Evolutionary conservation across 2,888 invertebrate genomes (phyloP).

Genomic region (Raillietiella orientalis): DNA sequence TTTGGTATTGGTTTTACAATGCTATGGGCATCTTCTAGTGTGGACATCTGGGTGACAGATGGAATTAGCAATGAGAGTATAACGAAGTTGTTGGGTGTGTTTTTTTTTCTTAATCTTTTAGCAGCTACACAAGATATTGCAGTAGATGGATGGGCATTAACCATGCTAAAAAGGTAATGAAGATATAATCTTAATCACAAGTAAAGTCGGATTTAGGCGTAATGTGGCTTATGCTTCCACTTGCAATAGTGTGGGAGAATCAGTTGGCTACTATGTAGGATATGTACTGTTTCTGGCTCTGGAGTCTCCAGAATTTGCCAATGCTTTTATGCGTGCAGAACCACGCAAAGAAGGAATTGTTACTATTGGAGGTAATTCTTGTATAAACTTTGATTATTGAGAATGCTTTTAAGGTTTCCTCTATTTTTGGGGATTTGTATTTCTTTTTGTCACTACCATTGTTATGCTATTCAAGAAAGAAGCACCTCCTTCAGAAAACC

Average conservation of each 20-base stretch:
- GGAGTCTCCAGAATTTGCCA: constrained; percentile 85
- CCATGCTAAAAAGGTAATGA: constrained; percentile 73
- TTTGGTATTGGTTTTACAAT: constrained; percentile 67
- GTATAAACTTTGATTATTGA: background rate
- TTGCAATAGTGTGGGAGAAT: constrained; percentile 94
- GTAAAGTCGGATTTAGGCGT: no score
- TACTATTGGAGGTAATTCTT: constrained; percentile 22
- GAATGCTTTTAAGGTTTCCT: constrained; percentile 31
- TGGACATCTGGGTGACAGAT: constrained; percentile 42
- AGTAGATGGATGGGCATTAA: constrained; percentile 97
- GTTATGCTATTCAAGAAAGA: constrained; percentile 68
- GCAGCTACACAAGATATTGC: constrained; percentile 99
- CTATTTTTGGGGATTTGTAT: constrained; percentile 77
- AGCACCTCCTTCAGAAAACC: no score
- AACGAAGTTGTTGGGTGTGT: constrained; percentile 40
- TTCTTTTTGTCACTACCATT: constrained; percentile 58
- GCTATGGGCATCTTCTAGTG: constrained; percentile 42
- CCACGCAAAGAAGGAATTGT: constrained; percentile 14
- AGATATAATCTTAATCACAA: background rate
- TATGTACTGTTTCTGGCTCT: constrained; percentile 85
- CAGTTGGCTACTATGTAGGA: constrained; percentile 82
- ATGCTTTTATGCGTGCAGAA: constrained; percentile 42
- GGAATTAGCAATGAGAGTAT: constrained; percentile 16
- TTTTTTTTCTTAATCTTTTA: constrained; percentile 70
- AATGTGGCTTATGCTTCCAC: constrained; percentile 97